phyloP scores from a whole-genome alignment of 2,888 invertebrate species.

The Pachycephus smyrnensis region DNA sequence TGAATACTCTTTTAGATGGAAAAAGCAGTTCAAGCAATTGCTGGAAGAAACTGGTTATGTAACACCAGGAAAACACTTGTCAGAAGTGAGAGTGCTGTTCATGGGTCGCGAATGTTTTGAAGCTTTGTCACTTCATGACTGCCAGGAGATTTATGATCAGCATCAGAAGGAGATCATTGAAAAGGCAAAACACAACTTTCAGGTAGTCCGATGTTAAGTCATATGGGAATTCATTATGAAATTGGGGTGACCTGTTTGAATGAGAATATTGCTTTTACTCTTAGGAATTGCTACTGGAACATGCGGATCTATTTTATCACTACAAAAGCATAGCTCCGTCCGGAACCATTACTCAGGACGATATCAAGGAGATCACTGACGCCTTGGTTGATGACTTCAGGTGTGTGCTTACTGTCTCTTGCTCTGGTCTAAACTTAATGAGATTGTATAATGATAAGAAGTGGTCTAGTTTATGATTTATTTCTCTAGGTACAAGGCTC shows the following conservation, averaged over 20 bases:
- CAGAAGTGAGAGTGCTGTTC: slow-evolving; percentile 90
- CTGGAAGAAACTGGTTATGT: slow-evolving; percentile 95
- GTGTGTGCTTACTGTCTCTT: slow-evolving; percentile 62
- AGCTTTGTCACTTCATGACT: slow-evolving; percentile 89
- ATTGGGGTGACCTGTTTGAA: not conserved
- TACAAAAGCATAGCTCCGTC: slow-evolving; percentile 91
- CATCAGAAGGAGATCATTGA: slow-evolving; percentile 93
- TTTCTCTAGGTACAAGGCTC: slow-evolving; percentile 83
- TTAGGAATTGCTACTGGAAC: slow-evolving; percentile 89
- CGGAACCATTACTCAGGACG: slow-evolving; percentile 92
- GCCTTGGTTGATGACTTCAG: slow-evolving; percentile 92
- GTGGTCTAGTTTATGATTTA: not conserved
- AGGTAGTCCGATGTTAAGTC: slow-evolving; percentile 67
- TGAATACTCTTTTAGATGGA: slow-evolving; percentile 76
- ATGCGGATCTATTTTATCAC: slow-evolving; percentile 93
- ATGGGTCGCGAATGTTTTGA: slow-evolving; percentile 96
- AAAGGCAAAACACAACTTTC: slow-evolving; percentile 90
- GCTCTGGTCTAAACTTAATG: not conserved
- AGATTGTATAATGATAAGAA: not conserved
- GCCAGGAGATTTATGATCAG: slow-evolving; percentile 92
- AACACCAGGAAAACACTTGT: slow-evolving; percentile 92
- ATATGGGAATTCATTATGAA: not conserved
- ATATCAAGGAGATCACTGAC: slow-evolving; percentile 93
- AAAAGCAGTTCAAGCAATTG: slow-evolving; percentile 92
- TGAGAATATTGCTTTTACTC: slow-evolving; percentile 24